These are phyloP conservation scores for Megaceryle maxima DNA, from an alignment of 2,113 vertebrate species.

Conservation along the genomic window DNA sequence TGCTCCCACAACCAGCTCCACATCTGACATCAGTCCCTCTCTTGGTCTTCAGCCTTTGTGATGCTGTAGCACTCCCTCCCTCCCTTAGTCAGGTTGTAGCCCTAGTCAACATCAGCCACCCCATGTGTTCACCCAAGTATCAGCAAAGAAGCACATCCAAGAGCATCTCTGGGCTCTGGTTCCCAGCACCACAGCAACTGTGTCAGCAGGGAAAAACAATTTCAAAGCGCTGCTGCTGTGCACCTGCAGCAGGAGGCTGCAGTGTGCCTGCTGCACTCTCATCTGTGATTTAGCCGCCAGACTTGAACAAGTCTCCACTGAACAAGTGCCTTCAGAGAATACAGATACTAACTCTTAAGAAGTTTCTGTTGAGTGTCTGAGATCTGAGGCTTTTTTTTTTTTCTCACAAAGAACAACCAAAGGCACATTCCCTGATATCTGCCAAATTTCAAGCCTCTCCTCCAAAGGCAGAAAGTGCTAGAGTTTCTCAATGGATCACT, in stretches of 20 bases:
- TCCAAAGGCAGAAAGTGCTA: not conserved
- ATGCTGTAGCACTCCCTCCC: not conserved
- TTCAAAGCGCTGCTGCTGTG: not conserved
- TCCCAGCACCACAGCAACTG: not conserved
- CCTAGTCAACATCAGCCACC: not conserved
- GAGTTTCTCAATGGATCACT: not conserved
- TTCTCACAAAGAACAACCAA: conserved; percentile 4
- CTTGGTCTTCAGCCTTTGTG: not conserved
- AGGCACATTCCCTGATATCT: not conserved
- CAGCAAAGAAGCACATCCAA: not conserved
- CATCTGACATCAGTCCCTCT: not conserved
- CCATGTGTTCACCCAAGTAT: fast-evolving
- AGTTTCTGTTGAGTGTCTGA: not conserved
- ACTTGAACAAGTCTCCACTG: not conserved
- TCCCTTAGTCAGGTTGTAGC: not conserved
- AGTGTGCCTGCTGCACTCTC: not conserved
- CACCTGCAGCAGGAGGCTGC: not conserved
- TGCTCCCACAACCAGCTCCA: not conserved
- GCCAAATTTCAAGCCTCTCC: conserved; percentile 7
- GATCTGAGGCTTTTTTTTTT: conserved; percentile 18
- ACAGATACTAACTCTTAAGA: not conserved
- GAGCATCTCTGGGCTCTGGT: not conserved
- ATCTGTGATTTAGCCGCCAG: not conserved
- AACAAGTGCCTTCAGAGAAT: conserved; percentile 27
- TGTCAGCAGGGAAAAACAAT: not conserved